Base-by-base conservation (phyloP, 2,888 invertebrate genomes). In the Augochlorella aurata region DNA sequence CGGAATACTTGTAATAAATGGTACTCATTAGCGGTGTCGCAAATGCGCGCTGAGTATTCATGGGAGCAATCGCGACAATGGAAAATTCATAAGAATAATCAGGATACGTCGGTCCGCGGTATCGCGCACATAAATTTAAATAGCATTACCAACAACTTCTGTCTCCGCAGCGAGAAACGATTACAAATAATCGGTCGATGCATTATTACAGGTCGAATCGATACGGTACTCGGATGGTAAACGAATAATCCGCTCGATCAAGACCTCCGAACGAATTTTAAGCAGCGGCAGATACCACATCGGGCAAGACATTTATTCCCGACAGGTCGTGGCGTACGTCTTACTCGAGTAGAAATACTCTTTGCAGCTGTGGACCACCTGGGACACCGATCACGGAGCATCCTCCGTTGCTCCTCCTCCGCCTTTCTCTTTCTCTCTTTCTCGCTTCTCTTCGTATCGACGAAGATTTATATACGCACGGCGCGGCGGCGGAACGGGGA, bases 321-420 rank as follows among this genome's bases (percentile, higher is more conserved):
- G 71, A 76, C 70, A 78, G 78, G 52, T 75, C 65, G 75, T 52
- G 74, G 38, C 44, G 82, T 77, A 72, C 69, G 75, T 78, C 75
- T 81, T 70, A 76, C 61, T 76, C 70, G 78, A n/a, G 52, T 47
- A 75, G 84, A 82, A 72, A 67, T 81, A 79, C 72, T 66, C 75
- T 77, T 77, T 63, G 76, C 81, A 79, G 73, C 74, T 66, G 81
- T 70, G 83, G 87, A 83, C 85, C 83, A 87, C 87, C 85, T 87
- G 83, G 80, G 81, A 86, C 84, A 86, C 79, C 47, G 68, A 71
- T 77, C 77, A 69, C 69, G 71, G 66, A 63, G 67, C 50, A 63
- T 75, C 77, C 79, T 65, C 47, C 45, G 52, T 63, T 66, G 3
- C 52, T 21, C 50, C 45, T 65, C 45, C 52, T 16, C 21, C 38